Percentiles rank a stretch among this genome's conserved stretches.
phyloP scores from a whole-genome alignment of 1,140 invertebrate species.

The Marisa cornuarietis region DNA sequence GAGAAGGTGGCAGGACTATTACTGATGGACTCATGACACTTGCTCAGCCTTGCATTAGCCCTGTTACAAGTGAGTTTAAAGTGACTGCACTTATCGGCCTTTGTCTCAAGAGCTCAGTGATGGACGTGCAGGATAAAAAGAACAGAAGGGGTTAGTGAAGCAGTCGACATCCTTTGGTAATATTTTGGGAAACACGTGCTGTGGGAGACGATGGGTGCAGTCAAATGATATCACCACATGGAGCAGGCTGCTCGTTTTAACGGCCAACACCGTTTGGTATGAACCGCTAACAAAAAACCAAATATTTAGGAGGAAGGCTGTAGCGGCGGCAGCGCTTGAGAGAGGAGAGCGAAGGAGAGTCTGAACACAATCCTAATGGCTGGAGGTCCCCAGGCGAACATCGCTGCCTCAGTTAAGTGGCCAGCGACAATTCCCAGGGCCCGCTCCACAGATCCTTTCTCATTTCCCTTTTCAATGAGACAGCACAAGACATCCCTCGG shows the following conservation, averaged over 20 bases:
- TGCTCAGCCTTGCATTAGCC: too few relatives aligned
- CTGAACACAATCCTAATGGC: conserved; percentile 14
- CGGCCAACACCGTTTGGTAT: not conserved
- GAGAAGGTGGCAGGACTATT: too few relatives aligned
- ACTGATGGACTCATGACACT: too few relatives aligned
- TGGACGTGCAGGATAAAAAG: too few relatives aligned
- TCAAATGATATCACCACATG: not conserved
- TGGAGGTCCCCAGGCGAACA: conserved; percentile 1
- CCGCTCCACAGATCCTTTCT: conserved; percentile 12
- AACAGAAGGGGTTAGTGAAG: too few relatives aligned
- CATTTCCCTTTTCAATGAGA: conserved; percentile 21
- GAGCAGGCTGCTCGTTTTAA: not conserved
- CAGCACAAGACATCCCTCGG: not conserved
- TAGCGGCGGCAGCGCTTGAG: not conserved
- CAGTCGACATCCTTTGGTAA: not conserved
- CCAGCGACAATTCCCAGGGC: not conserved
- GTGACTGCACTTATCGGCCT: too few relatives aligned
- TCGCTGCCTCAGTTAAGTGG: conserved; percentile 8
- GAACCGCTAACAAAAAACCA: not conserved
- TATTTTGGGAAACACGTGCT: not conserved
- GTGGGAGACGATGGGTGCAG: not conserved
- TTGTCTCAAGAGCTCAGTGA: too few relatives aligned
- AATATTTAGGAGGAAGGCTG: not conserved
- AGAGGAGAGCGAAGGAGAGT: not conserved
- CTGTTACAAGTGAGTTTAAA: too few relatives aligned